Evolutionary conservation across 92 coral and sea anemone species (phyloP).

Genomic region (Palythoa heliodiscus): DNA sequence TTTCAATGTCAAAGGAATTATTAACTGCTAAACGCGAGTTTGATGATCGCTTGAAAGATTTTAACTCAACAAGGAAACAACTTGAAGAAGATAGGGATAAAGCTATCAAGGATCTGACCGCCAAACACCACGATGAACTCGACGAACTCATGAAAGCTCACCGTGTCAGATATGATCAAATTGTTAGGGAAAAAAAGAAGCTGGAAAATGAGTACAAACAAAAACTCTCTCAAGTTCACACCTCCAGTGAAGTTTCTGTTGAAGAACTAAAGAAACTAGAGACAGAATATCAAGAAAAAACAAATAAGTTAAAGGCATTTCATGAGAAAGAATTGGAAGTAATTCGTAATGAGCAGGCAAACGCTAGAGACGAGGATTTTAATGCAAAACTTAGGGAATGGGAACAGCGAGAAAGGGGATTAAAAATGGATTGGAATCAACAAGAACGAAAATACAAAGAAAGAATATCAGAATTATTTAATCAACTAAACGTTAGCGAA

Average conservation of each 20-base stretch:
- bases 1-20: slow-evolving; percentile 76
- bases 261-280: slow-evolving; percentile 81
- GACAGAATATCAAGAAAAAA: slow-evolving; percentile 80
- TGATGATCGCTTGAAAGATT: slow-evolving; percentile 88
- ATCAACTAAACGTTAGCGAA: slow-evolving; percentile 76
- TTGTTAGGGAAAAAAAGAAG: slow-evolving; percentile 85
- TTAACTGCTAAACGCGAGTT: slow-evolving; percentile 81
- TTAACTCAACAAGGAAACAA: slow-evolving; percentile 69
- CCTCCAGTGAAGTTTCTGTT: slow-evolving; percentile 66
- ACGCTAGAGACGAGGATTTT: slow-evolving; percentile 52
- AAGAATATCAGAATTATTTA: slow-evolving; percentile 85
- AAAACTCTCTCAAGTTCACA: slow-evolving; percentile 58
- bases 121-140: slow-evolving; percentile 89
- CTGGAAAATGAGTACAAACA: slow-evolving; percentile 74
- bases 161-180: slow-evolving; percentile 91
- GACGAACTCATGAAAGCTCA: slow-evolving; percentile 99
- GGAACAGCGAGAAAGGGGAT: slow-evolving; percentile 74
- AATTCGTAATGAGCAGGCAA: slow-evolving; percentile 65
- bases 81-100: slow-evolving; percentile 89
- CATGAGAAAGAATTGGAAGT: slow-evolving; percentile 93
- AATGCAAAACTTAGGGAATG: slow-evolving; percentile 52
- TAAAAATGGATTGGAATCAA: slow-evolving; percentile 74
- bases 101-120: slow-evolving; percentile 70
- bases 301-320: slow-evolving; percentile 80
- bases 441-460: slow-evolving; percentile 94